Evolutionary conservation across 2,797 vertebrate genomes (phyloP), one percentile per base, ranked within the genome.

Genomic region (Sebastes oblongus): DNA sequence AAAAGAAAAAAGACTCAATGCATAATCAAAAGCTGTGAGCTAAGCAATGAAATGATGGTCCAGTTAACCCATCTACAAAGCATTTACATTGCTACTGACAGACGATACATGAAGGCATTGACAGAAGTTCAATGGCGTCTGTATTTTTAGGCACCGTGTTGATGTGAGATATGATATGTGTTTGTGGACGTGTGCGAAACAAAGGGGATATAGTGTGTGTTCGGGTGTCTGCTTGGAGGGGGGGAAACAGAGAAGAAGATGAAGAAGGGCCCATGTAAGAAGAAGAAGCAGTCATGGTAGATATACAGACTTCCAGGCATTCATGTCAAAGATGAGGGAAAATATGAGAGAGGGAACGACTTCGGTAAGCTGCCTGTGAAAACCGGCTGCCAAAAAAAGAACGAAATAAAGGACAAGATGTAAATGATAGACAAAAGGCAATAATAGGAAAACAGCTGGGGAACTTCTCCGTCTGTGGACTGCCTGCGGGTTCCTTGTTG

Each of bases 131-230:
- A 95, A 94, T 91, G 94, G 96, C 96, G 94, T 95, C 97, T 99
- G 97, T 97, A 97, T 98, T 98, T 98, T 98, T 98, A 99, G 98
- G 98, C 98, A 99, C 98, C 98, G 97, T 98, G 97, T 98, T 97
- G 96, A 92, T 94, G 90, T 94, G 92, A 89, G 72, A 89, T 88
- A 91, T 90, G 80, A 89, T 88, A 89, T 89, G 89, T 87, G 88
- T 87, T 78, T 77, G 87, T 84, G 86, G 65, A 65, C 1, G 30
- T 85, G 81, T 86, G 80, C 80, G 83, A 83, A 46, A 84, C 80
- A 42, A 72, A 77, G 77, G 70, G 71, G 81, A 72, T 71, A 62
- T 66, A 12, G 58, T 46, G n/a, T 76, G 78, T 83, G 66, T 88
- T 61, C 52, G 78, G 39, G 77, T 70, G 84, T 90, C 80, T 89